phyloP scores from a whole-genome alignment of 2,888 invertebrate genomes.

The Odontothrips loti region DNA sequence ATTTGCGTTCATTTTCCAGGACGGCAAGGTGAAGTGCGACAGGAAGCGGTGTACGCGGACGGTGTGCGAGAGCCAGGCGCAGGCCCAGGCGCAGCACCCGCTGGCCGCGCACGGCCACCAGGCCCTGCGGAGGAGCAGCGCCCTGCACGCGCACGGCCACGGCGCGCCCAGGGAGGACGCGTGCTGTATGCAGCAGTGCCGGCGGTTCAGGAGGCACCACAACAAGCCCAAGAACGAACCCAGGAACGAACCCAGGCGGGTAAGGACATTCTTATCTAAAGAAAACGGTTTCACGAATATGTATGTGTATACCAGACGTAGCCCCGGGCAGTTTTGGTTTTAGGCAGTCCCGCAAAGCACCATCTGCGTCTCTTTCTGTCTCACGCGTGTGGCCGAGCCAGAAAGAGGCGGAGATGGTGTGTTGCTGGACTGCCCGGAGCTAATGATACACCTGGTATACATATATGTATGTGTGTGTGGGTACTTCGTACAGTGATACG shows the following conservation, averaged over 20 bases:
- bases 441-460: too few relatives aligned
- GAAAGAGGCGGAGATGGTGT: too few relatives aligned
- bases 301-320: too few relatives aligned
- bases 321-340: too few relatives aligned
- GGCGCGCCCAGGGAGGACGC: slow-evolving; percentile 9
- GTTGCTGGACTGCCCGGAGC: too few relatives aligned
- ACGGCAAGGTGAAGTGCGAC: slow-evolving; percentile 74
- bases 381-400: too few relatives aligned
- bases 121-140: not conserved
- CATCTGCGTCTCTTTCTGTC: too few relatives aligned
- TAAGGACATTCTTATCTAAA: not conserved
- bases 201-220: slow-evolving; percentile 7
- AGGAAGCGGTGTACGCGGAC: slow-evolving; percentile 74
- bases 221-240: slow-evolving; percentile 12
- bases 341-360: too few relatives aligned
- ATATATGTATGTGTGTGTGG: too few relatives aligned
- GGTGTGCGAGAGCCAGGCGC: slow-evolving; percentile 52
- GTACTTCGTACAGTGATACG: too few relatives aligned
- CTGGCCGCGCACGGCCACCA: not conserved
- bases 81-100: not conserved
- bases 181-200: slow-evolving; percentile 4
- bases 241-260: slow-evolving; percentile 13
- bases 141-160: not conserved
- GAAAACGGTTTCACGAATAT: too few relatives aligned
- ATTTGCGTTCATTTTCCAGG: slow-evolving; percentile 51